phyloP scores from a whole-genome alignment of 1,140 invertebrate species.

The Orius insidiosus region DNA sequence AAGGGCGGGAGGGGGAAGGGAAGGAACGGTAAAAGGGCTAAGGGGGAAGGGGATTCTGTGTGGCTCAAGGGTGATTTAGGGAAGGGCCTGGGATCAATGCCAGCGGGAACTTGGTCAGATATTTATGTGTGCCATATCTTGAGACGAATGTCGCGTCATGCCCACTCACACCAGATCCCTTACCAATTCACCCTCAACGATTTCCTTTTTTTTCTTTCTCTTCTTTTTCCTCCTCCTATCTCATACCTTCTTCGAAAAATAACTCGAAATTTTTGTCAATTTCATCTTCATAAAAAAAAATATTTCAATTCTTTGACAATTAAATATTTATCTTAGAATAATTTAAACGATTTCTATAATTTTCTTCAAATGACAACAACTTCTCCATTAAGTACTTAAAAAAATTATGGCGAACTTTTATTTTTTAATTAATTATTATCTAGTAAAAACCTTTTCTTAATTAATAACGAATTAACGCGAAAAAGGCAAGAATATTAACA shows the following conservation, averaged over 20 bases:
- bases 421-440: no score
- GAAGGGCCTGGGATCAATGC: constrained; percentile 9
- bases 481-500: no score
- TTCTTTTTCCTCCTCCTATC: constrained; percentile 4
- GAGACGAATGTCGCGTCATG: constrained; percentile 7
- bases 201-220: not conserved
- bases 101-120: not conserved
- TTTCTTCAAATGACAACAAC: no score
- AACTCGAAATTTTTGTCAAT: no score
- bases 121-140: constrained; percentile 9
- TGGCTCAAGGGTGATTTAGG: not conserved
- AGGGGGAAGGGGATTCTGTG: not conserved
- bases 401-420: no score
- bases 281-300: no score
- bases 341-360: no score
- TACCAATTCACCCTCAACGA: not conserved
- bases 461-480: no score
- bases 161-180: constrained; percentile 10
- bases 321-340: no score
- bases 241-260: constrained; percentile 6
- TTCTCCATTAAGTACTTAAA: no score
- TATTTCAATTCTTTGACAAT: no score
- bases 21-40: not conserved
- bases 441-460: no score
- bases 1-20: not conserved